Evolutionary conservation across 37 sponge, comb jelly and placozoan genomes (phyloP), one percentile per base, ranked within the genome.

Genomic region (Agelas oroides): DNA sequence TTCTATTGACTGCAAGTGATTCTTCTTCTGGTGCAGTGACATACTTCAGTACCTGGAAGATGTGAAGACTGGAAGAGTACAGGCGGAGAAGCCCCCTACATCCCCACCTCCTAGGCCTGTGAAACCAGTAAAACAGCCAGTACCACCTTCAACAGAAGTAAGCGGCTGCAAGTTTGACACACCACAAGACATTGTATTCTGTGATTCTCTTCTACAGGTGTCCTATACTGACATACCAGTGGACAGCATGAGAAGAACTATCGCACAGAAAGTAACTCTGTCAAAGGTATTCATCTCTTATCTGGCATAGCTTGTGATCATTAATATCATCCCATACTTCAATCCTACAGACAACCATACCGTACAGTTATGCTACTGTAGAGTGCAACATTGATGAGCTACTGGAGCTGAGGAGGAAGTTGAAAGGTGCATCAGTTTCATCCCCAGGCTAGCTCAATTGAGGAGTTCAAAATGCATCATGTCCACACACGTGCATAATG

Each of bases 151-250:
- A 46, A 12, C 46, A 46, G 46, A 46, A 46, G 46, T 46, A 46
- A 46, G 46, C 8, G 46, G 46, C 25, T 18, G 17, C 15, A 56
- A 18, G 17, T 19, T 15, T 19, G 58, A 37, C 89, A 56, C 80
- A 75, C 79, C n/a, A n/a, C n/a, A n/a, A n/a, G n/a, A n/a, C n/a
- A n/a, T n/a, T n/a, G n/a, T n/a, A n/a, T n/a, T 46, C 46, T 46
- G 46, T 46, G 46, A 46, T 46, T 46, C 46, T 8, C 46, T 8
- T 46, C 25, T 25, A 5, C n/a, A 61, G 62, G 25, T 27, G 14
- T 27, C 70, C 57, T 92, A 59, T 76, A 76, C 80, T 5, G 95
- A 95, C 56, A 32, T 80, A 2, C 92, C 92, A 11, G 62, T 94
- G 61, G 77, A 61, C 20, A 69, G 58, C 70, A 89, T 91, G 87